Base-by-base conservation (phyloP, 2,888 invertebrate genomes). In the Acholoe squamosa region DNA sequence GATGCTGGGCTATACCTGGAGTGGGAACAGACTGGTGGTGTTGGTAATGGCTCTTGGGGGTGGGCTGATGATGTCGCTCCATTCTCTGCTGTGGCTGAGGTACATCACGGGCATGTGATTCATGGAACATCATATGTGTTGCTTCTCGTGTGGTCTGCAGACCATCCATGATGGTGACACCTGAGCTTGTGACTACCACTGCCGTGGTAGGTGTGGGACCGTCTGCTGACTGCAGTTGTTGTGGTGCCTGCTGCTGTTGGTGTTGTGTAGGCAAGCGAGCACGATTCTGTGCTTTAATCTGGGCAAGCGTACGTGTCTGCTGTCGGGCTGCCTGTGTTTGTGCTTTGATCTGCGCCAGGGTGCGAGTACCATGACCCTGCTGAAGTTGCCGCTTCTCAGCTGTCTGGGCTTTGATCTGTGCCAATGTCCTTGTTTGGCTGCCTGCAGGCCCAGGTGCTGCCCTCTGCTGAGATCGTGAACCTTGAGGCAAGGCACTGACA, bases 331-430 rank as follows among this genome's bases (percentile, higher is more conserved):
- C 89, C 25, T 89, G 56, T 10, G 90, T 90, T 84, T 90, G 90
- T 19, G 84, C 90, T 56, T 90, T 90, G 34, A 90, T 80, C 84
- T 90, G 90, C 7, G 90, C 90, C 61, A 67, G 71, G 1, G 89
- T 61, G 33, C 89, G 52, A 28, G 84, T 25, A 76, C 67, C 52
- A 31, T 77, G 33, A 51, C 33, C 52, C 43, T 31, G 51, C 52
- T 91, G 89, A 7, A 33, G 34, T 34, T 51, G 52, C 25, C 90
- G 22, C 76, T 89, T 91, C 33, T 93, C 94, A 89, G 93, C 94
- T 22, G 94, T 95, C 92, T 95, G 94, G 52, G 95, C 95, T 92
- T 95, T 95, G 76, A 95, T 95, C 91, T 95, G 95, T 71, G 95
- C 95, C 25, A 95, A 93, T n/a, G 95, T 95, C 89, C 95, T 91